Conservation (phyloP, 1,140 invertebrate species). For the Mesaphorura yosii region DNA sequence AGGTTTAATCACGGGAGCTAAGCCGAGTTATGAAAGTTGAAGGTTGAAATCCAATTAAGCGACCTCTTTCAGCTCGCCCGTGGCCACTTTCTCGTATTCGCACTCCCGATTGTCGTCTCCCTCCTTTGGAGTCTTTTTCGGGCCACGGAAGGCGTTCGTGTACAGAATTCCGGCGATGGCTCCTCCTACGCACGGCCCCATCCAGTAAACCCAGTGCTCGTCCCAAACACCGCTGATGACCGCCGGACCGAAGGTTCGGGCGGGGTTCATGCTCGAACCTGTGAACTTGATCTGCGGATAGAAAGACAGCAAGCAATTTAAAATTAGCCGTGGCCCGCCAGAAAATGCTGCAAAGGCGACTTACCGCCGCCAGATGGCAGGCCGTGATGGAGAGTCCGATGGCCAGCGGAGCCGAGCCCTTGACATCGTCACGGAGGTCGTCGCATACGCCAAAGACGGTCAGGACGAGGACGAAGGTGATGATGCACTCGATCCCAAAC, state of each 20-base stretch:
- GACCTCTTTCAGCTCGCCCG: conserved; percentile 30
- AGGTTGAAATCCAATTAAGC: background rate
- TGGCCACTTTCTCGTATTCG: conserved; percentile 23
- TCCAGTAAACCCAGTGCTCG: conserved; percentile 56
- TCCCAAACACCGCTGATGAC: conserved; percentile 60
- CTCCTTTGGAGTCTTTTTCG: background rate
- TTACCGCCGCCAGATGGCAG: conserved; percentile 72
- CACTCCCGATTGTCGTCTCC: conserved; percentile 12
- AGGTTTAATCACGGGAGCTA: no score
- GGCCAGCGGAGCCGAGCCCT: conserved; percentile 68
- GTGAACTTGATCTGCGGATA: conserved; percentile 54
- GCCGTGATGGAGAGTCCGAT: conserved; percentile 79
- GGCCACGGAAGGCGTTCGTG: conserved; percentile 20
- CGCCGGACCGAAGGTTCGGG: conserved; percentile 70
- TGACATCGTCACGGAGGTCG: conserved; percentile 55
- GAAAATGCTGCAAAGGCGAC: conserved; percentile 31
- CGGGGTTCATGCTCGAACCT: conserved; percentile 80
- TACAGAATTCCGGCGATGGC: conserved; percentile 28
- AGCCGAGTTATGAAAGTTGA: background rate
- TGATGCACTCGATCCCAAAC: conserved; percentile 42
- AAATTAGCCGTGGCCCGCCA: background rate
- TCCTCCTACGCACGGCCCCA: conserved; percentile 29
- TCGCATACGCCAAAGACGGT: conserved; percentile 50
- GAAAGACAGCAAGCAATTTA: conserved; percentile 9
- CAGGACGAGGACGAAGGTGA: conserved; percentile 44